Base-by-base conservation (phyloP, 2,113 vertebrate genomes). In the Amazona vittata region DNA sequence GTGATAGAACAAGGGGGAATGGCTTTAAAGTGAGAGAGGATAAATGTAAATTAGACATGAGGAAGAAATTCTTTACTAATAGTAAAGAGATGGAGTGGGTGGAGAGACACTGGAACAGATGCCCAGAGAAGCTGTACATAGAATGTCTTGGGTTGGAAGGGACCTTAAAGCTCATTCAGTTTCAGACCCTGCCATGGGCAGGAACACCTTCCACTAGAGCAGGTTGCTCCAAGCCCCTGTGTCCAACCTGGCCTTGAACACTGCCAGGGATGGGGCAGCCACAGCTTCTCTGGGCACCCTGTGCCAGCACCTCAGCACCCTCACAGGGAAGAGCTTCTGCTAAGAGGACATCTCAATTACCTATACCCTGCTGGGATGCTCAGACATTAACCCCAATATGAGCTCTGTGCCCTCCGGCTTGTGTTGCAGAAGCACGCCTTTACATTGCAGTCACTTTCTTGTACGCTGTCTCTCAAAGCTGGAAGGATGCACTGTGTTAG, bases 391-490 rank as follows among this genome's bases (percentile, higher is more conserved):
- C 28, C 39, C 47, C 25, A 19, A 1, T 6, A 20, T 0, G 9
- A 46, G 47, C 67, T 28, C 15, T 21, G 24, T 62, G 35, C 22
- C 71, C 44, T 69, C 25, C 75, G 22, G 64, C 53, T 39, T 3
- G 1, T 0, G 83, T n/a, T 53, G 76, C 69, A 22, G 79, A 25
- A 29, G n/a, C 41, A 4, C 15, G 0, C 1, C 3, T 3, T 22
- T 26, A 22, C 64, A 10, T 5, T 26, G 65, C 1, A 26, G 62
- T 59, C 21, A 6, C 5, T 4, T 49, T 35, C 22, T 21, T 4
- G 0, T 0, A 15, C 10, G 21, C 26, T 50, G 3, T 41, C 52
- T 76, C 22, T 22, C 3, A 33, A 46, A 7, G 69, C 8, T 46
- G 41, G 83, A 80, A 79, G 53, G 87, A 67, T 70, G 84, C 24